phyloP scores from a whole-genome alignment of 1,140 invertebrate genomes.

The Drosophila kikkawai region DNA sequence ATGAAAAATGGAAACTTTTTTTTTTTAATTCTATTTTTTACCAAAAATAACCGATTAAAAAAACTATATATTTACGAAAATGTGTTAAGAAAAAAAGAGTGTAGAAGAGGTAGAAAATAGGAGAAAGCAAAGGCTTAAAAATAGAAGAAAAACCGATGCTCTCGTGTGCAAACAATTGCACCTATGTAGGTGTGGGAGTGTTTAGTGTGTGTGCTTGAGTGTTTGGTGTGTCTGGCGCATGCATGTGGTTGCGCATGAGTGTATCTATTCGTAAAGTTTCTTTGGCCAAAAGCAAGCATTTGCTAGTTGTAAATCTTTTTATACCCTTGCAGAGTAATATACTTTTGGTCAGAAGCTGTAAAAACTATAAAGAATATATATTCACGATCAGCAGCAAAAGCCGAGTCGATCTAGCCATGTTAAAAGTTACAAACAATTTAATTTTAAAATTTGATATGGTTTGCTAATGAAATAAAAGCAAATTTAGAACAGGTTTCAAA shows the following conservation, averaged over 20 bases:
- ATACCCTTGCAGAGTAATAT: background rate
- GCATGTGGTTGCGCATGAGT: conserved; percentile 8
- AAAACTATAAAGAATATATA: background rate
- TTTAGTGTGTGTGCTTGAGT: conserved; percentile 13
- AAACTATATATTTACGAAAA: background rate
- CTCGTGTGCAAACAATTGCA: conserved; percentile 57
- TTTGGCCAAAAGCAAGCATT: conserved; percentile 56
- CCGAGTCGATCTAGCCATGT: too few relatives aligned
- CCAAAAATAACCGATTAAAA: background rate
- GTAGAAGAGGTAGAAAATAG: background rate
- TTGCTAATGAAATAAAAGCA: too few relatives aligned
- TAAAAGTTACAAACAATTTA: too few relatives aligned
- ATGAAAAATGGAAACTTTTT: background rate
- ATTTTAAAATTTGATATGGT: too few relatives aligned
- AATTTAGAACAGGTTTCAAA: too few relatives aligned
- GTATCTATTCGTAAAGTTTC: conserved; percentile 60
- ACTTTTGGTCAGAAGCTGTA: background rate
- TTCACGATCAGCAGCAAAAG: background rate
- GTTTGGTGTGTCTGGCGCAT: conserved; percentile 5
- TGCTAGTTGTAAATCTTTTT: conserved; percentile 27
- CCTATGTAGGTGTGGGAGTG: conserved; percentile 18
- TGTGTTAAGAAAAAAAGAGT: conserved; percentile 17
- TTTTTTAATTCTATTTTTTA: background rate
- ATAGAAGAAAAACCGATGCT: conserved; percentile 23
- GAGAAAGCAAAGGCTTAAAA: conserved; percentile 8